Evolutionary conservation across 1,140 invertebrate species (phyloP), one percentile per base, ranked within the genome.

Genomic region (Hestina assimilis): DNA sequence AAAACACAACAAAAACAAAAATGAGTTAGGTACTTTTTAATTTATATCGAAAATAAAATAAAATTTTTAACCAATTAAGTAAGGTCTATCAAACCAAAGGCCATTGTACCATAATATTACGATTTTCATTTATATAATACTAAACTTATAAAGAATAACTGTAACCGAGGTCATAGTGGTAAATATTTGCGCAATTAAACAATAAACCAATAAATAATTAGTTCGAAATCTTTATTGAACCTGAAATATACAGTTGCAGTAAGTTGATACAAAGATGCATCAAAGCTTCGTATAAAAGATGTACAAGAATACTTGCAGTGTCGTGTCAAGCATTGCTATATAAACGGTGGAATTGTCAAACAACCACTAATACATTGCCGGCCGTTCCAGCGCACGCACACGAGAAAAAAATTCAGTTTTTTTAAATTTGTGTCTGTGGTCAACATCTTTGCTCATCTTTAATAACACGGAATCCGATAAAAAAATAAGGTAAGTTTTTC

Each of bases 301-400:
- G 63, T 66, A 60, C 69, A 72, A n/a, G 61, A 57, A 54, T 55
- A 68, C 65, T 64, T 68, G 76, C 73, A 75, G 41, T 40, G 62
- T 67, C 66, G 53, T 66, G 74, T 63, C 59, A 75, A 68, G 57
- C 72, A 56, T 48, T 62, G 59, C 63, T 86, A 86, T 86, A 86
- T 81, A 83, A 83, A 69, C 69, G 59, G 52, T 61, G 60, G 60
- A 64, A 68, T 76, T 79, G 75, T 80, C 75, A 79, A 57, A 66
- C 63, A 55, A 67, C 59, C 69, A 75, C 72, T 81, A 86, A 84
- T 86, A 83, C 75, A 78, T 79, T 77, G 75, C 73, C 70, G 74
- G 65, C 81, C 63, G 78, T 80, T 75, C 72, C 66, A 69, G 69
- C 75, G 83, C 59, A 63, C 75, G 68, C 75, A 82, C 74, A 72